Conservation (phyloP, 2,888 invertebrate genomes). For the Cerastis leucographa region DNA sequence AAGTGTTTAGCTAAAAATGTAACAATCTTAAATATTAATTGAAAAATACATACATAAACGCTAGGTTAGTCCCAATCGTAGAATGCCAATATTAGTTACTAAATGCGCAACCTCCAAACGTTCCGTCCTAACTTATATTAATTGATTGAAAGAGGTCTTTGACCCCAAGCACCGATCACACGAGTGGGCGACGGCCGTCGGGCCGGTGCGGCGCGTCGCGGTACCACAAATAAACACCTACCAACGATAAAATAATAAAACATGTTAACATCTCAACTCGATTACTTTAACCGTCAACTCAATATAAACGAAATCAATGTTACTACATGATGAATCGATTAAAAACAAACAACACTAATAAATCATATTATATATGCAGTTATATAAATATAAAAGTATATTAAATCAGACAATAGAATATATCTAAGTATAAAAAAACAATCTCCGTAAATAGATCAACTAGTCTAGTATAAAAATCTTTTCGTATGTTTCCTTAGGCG, state of each 20-base stretch:
- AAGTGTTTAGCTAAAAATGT: constrained; percentile 91
- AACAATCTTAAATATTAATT: constrained; percentile 91
- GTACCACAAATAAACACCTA: constrained; percentile 84
- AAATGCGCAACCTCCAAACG: constrained; percentile 89
- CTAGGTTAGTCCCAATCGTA: constrained; percentile 91
- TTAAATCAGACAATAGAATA: constrained; percentile 91
- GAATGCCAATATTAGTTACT: constrained; percentile 91
- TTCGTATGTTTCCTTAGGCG: constrained; percentile 91
- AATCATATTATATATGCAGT: constrained; percentile 88
- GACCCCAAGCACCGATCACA: constrained; percentile 86
- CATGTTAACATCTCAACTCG: constrained; percentile 82
- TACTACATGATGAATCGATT: constrained; percentile 85
- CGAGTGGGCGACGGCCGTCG: constrained; percentile 67
- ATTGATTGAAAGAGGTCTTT: constrained; percentile 85
- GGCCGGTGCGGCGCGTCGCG: constrained; percentile 60
- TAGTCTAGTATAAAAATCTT: constrained; percentile 91
- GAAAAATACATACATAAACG: constrained; percentile 90
- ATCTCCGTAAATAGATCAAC: constrained; percentile 91
- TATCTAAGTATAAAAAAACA: constrained; percentile 91
- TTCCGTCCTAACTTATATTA: constrained; percentile 86
- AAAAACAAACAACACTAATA: constrained; percentile 91
- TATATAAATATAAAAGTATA: constrained; percentile 90
- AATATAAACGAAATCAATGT: constrained; percentile 85
- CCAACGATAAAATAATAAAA: constrained; percentile 87
- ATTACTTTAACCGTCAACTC: constrained; percentile 77